Evolutionary conservation across 2,797 vertebrate genomes (phyloP).

Genomic region (Lacerta viridis): DNA sequence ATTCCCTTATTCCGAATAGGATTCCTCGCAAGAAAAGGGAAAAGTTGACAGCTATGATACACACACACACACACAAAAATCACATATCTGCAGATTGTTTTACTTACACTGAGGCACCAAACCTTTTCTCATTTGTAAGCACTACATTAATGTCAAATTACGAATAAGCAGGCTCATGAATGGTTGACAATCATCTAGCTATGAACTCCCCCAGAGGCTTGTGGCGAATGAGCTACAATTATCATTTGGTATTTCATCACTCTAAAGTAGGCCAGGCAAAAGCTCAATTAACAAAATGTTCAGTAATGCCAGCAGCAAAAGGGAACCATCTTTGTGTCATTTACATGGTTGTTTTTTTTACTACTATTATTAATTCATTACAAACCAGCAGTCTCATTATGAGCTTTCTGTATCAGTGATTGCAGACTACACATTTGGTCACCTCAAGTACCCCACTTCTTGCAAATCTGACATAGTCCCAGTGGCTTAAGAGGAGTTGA

Average conservation of each 20-base stretch:
- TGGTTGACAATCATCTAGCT: not conserved
- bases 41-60: no score
- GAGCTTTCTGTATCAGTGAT: not conserved
- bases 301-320: not conserved
- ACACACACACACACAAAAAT: not conserved
- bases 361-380: no score
- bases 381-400: not conserved
- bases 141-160: conserved; percentile 32
- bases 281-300: not conserved
- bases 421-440: not conserved
- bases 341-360: not conserved
- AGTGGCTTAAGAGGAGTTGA: not conserved
- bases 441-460: not conserved
- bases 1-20: no score
- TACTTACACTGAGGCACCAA: conserved; percentile 12
- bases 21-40: no score
- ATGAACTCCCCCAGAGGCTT: not conserved
- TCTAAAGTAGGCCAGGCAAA: conserved; percentile 18
- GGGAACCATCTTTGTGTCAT: not conserved
- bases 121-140: conserved; percentile 1
- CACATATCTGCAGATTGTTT: conserved; percentile 1
- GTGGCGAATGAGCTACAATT: conserved; percentile 1
- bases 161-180: conserved; percentile 11
- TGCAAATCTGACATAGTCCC: not conserved
- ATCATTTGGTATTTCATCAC: not conserved